These are phyloP conservation scores for Troilus luridus DNA, from an alignment of 2,888 invertebrate genomes.

Conservation along the genomic window DNA sequence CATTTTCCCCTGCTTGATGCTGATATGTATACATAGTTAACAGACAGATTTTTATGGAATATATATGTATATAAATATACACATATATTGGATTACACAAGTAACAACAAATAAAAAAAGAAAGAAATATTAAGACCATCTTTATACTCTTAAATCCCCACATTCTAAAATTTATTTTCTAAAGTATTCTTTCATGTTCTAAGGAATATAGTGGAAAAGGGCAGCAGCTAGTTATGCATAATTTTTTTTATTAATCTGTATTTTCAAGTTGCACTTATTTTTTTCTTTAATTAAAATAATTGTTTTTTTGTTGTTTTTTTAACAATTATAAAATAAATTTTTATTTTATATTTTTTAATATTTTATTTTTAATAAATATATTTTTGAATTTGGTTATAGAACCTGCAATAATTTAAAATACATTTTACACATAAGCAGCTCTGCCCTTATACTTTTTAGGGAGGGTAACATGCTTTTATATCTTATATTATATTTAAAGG, in stretches of 20 bases:
- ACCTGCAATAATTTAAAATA: background rate
- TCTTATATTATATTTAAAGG: slow-evolving; percentile 16
- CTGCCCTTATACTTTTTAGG: background rate
- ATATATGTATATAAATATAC: background rate
- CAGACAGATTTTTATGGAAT: background rate
- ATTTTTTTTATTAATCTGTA: background rate
- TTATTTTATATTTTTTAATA: background rate
- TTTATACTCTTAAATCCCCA: background rate
- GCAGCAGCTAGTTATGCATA: background rate
- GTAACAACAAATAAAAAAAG: background rate
- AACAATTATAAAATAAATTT: background rate
- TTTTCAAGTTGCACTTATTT: background rate
- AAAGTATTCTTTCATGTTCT: background rate
- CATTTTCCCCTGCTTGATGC: background rate
- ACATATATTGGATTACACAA: background rate
- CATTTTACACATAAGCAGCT: background rate
- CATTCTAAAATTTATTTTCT: background rate
- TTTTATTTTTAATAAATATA: background rate
- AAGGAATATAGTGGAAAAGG: background rate
- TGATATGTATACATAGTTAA: background rate
- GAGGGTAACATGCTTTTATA: background rate
- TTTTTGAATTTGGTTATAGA: background rate
- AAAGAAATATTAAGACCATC: background rate
- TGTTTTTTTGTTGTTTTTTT: background rate
- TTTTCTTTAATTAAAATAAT: background rate